These are phyloP conservation scores for Diplosoma virens DNA, from an alignment of 23 tunicate species.

Conservation along the genomic window DNA sequence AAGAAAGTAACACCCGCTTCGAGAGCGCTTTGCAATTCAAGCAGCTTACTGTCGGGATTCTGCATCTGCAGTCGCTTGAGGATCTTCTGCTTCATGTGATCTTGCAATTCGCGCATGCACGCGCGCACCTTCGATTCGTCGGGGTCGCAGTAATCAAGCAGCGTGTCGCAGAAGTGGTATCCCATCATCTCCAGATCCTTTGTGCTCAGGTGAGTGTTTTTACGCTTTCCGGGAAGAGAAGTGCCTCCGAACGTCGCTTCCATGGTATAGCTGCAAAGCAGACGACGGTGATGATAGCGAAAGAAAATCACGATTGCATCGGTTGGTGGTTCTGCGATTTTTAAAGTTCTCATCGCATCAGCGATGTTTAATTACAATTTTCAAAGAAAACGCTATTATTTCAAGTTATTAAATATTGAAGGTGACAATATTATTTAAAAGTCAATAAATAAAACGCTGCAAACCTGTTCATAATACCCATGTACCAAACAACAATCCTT, in stretches of 20 bases:
- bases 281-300: neutral
- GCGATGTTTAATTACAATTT: no score
- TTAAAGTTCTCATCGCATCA: neutral
- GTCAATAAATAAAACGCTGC: neutral
- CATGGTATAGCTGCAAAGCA: constrained; percentile 74
- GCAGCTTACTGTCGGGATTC: constrained; percentile 21
- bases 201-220: constrained; percentile 81
- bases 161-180: constrained; percentile 82
- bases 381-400: no score
- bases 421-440: neutral
- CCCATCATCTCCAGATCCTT: constrained; percentile 84
- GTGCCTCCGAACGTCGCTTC: constrained; percentile 96
- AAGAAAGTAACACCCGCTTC: no score
- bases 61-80: constrained; percentile 59
- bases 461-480: constrained; percentile 96
- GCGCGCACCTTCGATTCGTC: constrained; percentile 76
- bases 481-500: constrained; percentile 80
- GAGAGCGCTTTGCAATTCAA: no score
- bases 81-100: constrained; percentile 57
- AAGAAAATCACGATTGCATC: no score
- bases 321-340: no score
- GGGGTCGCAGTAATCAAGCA: constrained; percentile 92
- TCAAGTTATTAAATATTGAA: no score
- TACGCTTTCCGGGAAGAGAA: constrained; percentile 58
- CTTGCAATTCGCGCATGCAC: constrained; percentile 70